A percentile compares a stretch with the other conserved stretches of the same genome.
Evolutionary conservation across 37 sponge, comb jelly and placozoan species (phyloP).

Genomic region (Corticium candelabrum): DNA sequence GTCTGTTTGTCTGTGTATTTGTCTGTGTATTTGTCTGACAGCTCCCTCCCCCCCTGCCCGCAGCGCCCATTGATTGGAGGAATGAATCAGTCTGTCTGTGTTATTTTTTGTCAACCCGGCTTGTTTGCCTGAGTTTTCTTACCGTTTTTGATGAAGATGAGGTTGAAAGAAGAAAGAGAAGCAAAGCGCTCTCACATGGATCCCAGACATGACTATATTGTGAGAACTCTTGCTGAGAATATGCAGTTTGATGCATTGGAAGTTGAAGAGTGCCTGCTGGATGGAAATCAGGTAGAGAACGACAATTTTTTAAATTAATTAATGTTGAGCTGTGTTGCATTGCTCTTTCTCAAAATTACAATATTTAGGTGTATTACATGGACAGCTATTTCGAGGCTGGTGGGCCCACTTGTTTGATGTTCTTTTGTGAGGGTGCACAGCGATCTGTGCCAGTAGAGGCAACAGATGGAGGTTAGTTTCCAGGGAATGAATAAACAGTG

Average conservation of each 20-base stretch:
- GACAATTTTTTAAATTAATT: background rate
- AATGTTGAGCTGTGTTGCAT: background rate
- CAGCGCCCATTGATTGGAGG: conserved; percentile 14
- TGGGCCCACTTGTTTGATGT: conserved; percentile 56
- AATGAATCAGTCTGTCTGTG: too few species aligned
- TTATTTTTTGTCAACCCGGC: too few species aligned
- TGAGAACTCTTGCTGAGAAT: conserved; percentile 37
- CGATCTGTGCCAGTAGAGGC: background rate
- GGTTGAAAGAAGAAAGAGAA: conserved; percentile 29
- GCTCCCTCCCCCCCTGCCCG: background rate
- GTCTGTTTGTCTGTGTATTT: too few species aligned
- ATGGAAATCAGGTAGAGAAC: conserved; percentile 75
- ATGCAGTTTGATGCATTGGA: conserved; percentile 29
- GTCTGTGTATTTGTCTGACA: background rate
- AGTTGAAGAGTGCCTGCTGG: conserved; percentile 64
- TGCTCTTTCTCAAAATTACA: too few species aligned
- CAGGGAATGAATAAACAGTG: too few species aligned
- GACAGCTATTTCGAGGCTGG: conserved; percentile 67
- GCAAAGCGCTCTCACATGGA: conserved; percentile 48
- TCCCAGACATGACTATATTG: conserved; percentile 47
- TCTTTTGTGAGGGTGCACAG: conserved; percentile 67
- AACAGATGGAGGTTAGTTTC: too few species aligned
- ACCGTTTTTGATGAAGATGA: background rate
- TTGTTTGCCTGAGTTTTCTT: background rate
- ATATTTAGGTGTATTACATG: conserved; percentile 60